Base-by-base conservation (phyloP, 2,113 vertebrate species). In the Spilogale gracilis region DNA sequence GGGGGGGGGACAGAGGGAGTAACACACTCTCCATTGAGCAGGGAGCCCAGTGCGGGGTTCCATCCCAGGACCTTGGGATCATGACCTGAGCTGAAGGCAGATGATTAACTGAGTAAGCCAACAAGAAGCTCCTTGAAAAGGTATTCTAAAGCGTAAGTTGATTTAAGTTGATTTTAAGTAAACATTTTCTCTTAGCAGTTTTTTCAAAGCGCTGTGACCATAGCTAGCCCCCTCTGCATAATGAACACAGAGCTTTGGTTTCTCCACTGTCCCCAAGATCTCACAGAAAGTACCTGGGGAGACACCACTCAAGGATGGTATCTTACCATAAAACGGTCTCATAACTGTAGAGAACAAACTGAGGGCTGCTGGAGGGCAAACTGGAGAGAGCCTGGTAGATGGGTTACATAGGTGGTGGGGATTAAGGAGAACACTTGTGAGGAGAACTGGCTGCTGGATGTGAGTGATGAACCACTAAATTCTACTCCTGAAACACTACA, bases 231-330 rank as follows among this genome's bases (percentile, higher is more conserved):
- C 21, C 30, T 54, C 30, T 54, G 4, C 27, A 9, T 27, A 48
- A 9, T 52, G 27, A 48, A 89, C n/a, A 1, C 58, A 50, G 56
- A 32, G 7, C 4, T 6, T 81, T 48, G 4, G n/a, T 27, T 18
- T 63, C 10, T 76, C 5, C 27, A 67, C 9, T 11, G 20, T 69
- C 71, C 21, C 60, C 67, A 13, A 17, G 32, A 45, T 14, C 16
- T 52, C 16, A 76, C 30, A 43, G 69, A 67, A 71, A 67, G 8
- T 32, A 12, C 7, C 7, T 4, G 5, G 6, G 10, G 13, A 80
- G 23, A 3, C 32, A 3, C 10, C 21, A 14, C 32, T 27, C 1
- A 60, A 48, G n/a, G 1, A 17, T 6, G 11, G 2, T 12, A 3
- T 7, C 13, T 50, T 76, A 14, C 3, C 38, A 48, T 27, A 76